phyloP scores from a whole-genome alignment of 2,113 vertebrate species.

The Oryctolagus cuniculus region DNA sequence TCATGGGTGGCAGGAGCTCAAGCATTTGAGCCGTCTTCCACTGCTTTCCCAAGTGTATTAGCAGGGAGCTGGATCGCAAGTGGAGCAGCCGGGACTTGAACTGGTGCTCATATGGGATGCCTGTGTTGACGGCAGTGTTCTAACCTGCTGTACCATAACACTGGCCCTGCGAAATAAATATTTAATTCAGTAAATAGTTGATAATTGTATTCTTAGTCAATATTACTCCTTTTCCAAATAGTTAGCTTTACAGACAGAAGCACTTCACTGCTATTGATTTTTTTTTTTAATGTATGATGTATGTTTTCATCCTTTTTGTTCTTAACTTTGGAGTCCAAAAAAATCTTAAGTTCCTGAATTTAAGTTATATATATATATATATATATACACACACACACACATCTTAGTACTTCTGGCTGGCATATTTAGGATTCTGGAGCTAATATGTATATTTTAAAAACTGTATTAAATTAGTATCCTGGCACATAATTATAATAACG shows the following conservation, averaged over 20 bases:
- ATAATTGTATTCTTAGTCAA: slow-evolving; percentile 50
- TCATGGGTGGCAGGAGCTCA: too few species aligned
- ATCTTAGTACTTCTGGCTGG: slow-evolving; percentile 33
- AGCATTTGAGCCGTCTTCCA: too few species aligned
- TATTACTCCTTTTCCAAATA: slow-evolving; percentile 31
- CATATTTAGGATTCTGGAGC: slow-evolving; percentile 26
- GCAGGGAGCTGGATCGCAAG: too few species aligned
- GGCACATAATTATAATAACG: background rate
- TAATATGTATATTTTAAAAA: slow-evolving; percentile 58
- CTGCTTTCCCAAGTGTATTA: too few species aligned
- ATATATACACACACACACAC: too few species aligned
- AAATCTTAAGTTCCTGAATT: background rate
- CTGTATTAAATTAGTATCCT: background rate
- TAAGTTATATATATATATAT: background rate
- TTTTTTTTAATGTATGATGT: slow-evolving; percentile 32
- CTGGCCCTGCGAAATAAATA: background rate
- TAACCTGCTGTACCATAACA: too few species aligned
- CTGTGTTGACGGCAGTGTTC: too few species aligned
- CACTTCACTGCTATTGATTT: slow-evolving; percentile 48
- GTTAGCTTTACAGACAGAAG: slow-evolving; percentile 28
- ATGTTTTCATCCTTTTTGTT: slow-evolving; percentile 21
- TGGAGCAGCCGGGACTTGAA: too few species aligned
- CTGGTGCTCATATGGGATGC: too few species aligned
- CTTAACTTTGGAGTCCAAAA: background rate
- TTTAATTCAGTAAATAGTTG: slow-evolving; percentile 54